Percentiles rank a stretch among this genome's conserved stretches.
These are phyloP conservation scores for Glomeris maerens DNA, from an alignment of 1,140 invertebrate genomes.

Conservation along the genomic window DNA sequence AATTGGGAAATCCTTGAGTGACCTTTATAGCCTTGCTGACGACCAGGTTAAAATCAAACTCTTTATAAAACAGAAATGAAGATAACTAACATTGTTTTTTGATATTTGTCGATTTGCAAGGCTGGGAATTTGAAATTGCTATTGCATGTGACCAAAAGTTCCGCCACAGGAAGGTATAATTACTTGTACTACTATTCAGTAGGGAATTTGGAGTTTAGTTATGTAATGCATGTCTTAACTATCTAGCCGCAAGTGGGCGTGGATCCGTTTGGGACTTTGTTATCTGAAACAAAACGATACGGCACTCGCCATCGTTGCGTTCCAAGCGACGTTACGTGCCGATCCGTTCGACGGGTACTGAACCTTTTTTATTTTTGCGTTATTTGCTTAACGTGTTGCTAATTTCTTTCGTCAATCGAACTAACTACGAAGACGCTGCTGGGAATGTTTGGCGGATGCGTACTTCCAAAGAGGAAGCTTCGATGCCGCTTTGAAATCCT, in stretches of 20 bases:
- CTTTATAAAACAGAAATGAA: background rate
- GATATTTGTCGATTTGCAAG: no score
- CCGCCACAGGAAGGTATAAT: conserved; percentile 36
- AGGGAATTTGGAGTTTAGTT: background rate
- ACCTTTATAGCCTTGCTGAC: conserved; percentile 50
- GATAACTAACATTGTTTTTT: conserved; percentile 2
- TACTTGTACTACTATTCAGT: conserved; percentile 24
- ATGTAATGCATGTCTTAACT: no score
- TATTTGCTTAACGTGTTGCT: no score
- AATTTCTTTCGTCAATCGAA: no score
- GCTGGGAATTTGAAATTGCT: conserved; percentile 42
- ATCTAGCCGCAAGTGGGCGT: conserved; percentile 59
- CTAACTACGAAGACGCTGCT: conserved; percentile 40
- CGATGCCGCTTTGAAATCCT: conserved; percentile 69
- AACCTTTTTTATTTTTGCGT: no score
- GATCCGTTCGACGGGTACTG: conserved; percentile 51
- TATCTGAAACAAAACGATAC: conserved; percentile 54
- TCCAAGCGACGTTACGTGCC: conserved; percentile 56
- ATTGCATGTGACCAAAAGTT: conserved; percentile 51
- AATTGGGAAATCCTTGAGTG: conserved; percentile 54
- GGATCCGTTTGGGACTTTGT: conserved; percentile 57
- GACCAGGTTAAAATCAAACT: conserved; percentile 40
- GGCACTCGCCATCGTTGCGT: conserved; percentile 53
- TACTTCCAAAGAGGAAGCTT: conserved; percentile 68
- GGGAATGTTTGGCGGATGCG: conserved; percentile 77